Evolutionary conservation across 2,113 vertebrate species (phyloP).

Genomic region (Jaculus jaculus): DNA sequence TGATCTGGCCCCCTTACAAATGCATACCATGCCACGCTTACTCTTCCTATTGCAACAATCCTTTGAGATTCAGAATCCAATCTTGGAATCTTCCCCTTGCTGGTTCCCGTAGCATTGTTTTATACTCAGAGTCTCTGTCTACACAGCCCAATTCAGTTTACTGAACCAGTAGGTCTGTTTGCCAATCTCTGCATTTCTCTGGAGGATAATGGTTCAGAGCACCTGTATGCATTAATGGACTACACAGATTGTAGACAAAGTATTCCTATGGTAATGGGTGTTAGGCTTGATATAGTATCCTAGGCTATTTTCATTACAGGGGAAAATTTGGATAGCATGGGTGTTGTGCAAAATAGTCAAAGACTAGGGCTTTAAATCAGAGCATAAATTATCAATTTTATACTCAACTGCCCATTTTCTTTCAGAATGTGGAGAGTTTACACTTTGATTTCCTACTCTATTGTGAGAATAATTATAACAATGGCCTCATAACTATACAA

Average conservation of each 20-base stretch:
- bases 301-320: not conserved
- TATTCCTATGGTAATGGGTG: not conserved
- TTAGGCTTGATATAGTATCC: not conserved
- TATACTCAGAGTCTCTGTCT: not conserved
- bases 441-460: not conserved
- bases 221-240: not conserved
- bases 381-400: not conserved
- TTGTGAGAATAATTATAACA: not conserved
- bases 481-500: not conserved
- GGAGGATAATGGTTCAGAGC: not conserved
- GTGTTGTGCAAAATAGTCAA: not conserved
- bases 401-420: not conserved
- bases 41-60: not conserved
- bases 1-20: not conserved
- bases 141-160: not conserved
- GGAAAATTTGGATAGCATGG: not conserved
- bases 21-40: not conserved
- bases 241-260: not conserved
- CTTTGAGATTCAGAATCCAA: not conserved
- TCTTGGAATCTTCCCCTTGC: slow-evolving; percentile 5
- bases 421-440: not conserved
- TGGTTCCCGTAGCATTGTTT: not conserved
- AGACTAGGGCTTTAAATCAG: not conserved
- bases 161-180: not conserved
- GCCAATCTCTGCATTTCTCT: not conserved